A percentile compares a stretch with the other conserved stretches of the same genome.
Evolutionary conservation across 2,113 vertebrate species (phyloP).

Genomic region (Tichodroma muraria): DNA sequence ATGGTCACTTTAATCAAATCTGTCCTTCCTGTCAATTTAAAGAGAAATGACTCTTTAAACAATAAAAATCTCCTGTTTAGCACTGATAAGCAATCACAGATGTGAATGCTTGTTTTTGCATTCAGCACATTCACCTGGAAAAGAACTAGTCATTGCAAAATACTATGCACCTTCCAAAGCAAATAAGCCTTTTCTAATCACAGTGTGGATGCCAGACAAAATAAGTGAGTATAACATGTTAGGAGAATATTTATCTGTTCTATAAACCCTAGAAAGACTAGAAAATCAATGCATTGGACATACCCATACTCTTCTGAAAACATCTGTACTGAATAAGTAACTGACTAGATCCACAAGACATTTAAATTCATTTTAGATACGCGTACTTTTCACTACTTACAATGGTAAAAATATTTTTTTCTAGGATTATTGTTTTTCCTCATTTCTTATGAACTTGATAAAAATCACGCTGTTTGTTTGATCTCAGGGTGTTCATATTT

Average conservation of each 20-base stretch:
- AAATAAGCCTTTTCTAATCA: neutral
- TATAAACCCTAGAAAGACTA: neutral
- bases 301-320: neutral
- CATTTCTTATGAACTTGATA: neutral
- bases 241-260: neutral
- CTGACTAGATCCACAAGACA: neutral
- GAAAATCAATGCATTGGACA: neutral
- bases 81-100: neutral
- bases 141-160: neutral
- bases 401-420: neutral
- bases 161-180: neutral
- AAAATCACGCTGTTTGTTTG: neutral
- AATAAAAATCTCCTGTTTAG: neutral
- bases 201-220: neutral
- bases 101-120: neutral
- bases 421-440: neutral
- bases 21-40: neutral
- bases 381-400: neutral
- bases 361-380: neutral
- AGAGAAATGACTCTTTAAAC: neutral
- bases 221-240: neutral
- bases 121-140: neutral
- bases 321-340: neutral
- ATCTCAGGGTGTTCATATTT: neutral
- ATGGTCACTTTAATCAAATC: neutral